Evolutionary conservation across 2,888 invertebrate genomes (phyloP).

Genomic region (Athalia rosae): DNA sequence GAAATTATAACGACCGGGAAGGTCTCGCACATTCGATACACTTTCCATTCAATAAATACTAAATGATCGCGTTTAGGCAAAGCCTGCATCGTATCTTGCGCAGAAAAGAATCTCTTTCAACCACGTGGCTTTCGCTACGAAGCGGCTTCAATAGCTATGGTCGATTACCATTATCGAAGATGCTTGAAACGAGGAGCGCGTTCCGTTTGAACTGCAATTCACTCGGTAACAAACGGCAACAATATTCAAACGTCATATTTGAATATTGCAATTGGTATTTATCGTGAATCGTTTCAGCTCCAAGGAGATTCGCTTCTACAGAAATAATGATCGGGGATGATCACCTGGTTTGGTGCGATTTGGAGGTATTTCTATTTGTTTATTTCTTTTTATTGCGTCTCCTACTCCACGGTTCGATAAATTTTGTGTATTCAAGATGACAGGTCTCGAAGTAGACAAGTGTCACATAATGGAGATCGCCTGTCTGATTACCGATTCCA

Average conservation of each 20-base stretch:
- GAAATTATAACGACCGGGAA: no score
- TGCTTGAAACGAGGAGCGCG: background rate
- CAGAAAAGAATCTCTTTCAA: background rate
- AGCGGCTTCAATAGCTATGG: background rate
- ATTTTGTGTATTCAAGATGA: constrained; percentile 80
- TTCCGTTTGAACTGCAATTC: background rate
- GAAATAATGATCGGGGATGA: background rate
- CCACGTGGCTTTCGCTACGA: constrained; percentile 13
- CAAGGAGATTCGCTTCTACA: background rate
- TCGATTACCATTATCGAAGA: background rate
- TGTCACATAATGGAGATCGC: constrained; percentile 93
- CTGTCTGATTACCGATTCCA: constrained; percentile 88
- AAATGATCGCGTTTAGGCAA: background rate
- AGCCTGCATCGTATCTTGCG: background rate
- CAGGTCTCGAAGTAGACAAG: constrained; percentile 86
- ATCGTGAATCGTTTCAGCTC: background rate
- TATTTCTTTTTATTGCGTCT: no score
- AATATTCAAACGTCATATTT: background rate
- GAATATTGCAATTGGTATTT: background rate
- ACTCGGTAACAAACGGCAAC: constrained; percentile 19
- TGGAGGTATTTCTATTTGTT: no score
- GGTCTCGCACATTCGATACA: no score
- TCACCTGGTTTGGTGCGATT: no score
- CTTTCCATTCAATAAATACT: background rate
- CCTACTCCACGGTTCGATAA: background rate